Evolutionary conservation across 2,113 vertebrate genomes (phyloP), one percentile per base, ranked within the genome.

Genomic region (Centropus bengalensis): DNA sequence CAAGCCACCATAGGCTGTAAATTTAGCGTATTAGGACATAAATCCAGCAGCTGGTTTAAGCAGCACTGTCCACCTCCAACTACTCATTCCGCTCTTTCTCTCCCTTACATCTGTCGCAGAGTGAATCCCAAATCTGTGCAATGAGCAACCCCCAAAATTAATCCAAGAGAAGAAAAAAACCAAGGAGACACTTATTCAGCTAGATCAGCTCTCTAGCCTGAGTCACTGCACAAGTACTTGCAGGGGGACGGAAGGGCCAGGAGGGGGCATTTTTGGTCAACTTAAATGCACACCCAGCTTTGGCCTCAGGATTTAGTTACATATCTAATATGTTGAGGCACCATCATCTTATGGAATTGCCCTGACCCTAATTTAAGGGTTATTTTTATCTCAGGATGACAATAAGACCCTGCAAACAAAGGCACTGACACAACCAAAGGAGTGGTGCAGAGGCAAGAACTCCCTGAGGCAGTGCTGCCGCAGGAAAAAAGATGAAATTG

Each of bases 261-360:
- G 95, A 96, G 95, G 73, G 92, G 94, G 92, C 91, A 96, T 96
- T 96, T 96, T 94, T 92, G 60, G 91, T 90, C 94, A 96, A 92
- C 44, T 88, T 88, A 93, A 93, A 90, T 44, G 38, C 38, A 74
- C 38, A 26, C 13, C 60, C 60, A 71, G 88, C 26, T 86, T 88
- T 81, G 76, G 52, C 76, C 68, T 90, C 33, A 42, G 55, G 21
- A 58, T 62, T 40, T 49, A 42, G 22, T 73, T 88, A 55, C 33
- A 19, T 55, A 11, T 38, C 14, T 67, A 36, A 80, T 56, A 1
- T 21, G 45, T 30, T 26, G 62, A 62, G 24, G 23, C 19, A 51
- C 15, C 51, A 80, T 14, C 66, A 54, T 21, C 3, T 93, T 52
- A 9, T 21, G 52, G 80, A 93, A 49, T 70, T 86, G 49, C 68